A percentile compares a stretch with the other conserved stretches of the same genome.
Evolutionary conservation across 2,113 vertebrate species (phyloP).

Genomic region (Gymnobelideus leadbeateri): DNA sequence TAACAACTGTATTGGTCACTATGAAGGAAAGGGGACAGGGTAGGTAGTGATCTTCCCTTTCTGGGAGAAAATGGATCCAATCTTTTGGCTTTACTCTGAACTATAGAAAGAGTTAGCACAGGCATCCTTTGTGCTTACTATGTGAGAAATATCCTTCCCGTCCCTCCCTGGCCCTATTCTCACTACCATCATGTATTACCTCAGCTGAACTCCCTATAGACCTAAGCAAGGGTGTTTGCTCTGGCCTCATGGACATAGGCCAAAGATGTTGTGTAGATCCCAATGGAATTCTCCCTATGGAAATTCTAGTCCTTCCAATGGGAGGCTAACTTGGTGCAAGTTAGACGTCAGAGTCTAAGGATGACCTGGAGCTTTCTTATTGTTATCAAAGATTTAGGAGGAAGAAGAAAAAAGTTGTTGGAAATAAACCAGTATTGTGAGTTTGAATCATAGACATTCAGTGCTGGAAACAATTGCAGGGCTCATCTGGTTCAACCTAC

Average conservation of each 20-base stretch:
- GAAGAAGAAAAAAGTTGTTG: neutral
- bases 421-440: neutral
- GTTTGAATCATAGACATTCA: neutral
- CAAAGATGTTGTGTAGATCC: neutral
- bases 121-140: neutral
- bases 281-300: neutral
- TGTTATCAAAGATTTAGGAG: neutral
- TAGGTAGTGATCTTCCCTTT: neutral
- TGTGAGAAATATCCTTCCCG: neutral
- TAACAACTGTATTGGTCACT: neutral
- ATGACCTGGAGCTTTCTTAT: neutral
- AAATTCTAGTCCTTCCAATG: neutral
- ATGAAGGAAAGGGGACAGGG: neutral
- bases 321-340: neutral
- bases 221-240: neutral
- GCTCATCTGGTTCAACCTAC: neutral
- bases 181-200: neutral
- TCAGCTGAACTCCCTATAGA: neutral
- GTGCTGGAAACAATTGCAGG: neutral
- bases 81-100: neutral
- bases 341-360: neutral
- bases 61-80: neutral
- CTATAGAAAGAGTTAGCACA: neutral
- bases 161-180: neutral
- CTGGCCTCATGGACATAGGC: neutral